Conservation (phyloP, 1,140 invertebrate species). For the Reticulitermes speratus region DNA sequence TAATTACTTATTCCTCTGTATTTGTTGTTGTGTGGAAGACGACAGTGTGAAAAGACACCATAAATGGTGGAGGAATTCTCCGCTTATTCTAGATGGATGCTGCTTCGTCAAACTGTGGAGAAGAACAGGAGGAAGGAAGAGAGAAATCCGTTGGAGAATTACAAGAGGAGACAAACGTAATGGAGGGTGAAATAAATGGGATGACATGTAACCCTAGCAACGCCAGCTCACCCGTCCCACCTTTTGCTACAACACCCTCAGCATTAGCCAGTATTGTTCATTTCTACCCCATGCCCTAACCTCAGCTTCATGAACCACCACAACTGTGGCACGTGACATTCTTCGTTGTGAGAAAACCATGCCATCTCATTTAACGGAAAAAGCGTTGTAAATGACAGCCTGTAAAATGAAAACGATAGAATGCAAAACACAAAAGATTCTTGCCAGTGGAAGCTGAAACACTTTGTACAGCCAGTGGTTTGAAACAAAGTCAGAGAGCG, state of each 20-base stretch:
- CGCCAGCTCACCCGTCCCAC: not conserved
- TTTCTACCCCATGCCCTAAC: not conserved
- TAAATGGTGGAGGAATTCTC: not conserved
- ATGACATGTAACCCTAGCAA: slow-evolving; percentile 18
- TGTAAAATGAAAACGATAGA: not conserved
- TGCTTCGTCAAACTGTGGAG: not conserved
- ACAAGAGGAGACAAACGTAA: slow-evolving; percentile 14
- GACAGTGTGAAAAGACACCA: not conserved
- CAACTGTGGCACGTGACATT: not conserved
- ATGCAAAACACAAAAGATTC: not conserved
- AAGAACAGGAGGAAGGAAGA: not conserved
- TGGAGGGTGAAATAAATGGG: slow-evolving; percentile 18
- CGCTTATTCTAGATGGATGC: not conserved
- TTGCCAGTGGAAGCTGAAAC: not conserved
- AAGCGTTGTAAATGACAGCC: not conserved
- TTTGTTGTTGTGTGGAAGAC: not conserved
- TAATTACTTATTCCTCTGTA: not conserved
- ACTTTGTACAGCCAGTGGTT: too few relatives aligned
- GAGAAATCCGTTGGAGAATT: not conserved
- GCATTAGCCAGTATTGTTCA: not conserved
- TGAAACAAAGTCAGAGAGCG: too few relatives aligned
- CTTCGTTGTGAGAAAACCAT: not conserved
- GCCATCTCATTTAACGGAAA: not conserved
- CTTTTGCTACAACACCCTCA: not conserved
- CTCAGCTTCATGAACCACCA: slow-evolving; percentile 10